Percentiles rank a stretch among this genome's conserved stretches.
Evolutionary conservation across 2,888 invertebrate species (phyloP).

Genomic region (Oligia latruncula): DNA sequence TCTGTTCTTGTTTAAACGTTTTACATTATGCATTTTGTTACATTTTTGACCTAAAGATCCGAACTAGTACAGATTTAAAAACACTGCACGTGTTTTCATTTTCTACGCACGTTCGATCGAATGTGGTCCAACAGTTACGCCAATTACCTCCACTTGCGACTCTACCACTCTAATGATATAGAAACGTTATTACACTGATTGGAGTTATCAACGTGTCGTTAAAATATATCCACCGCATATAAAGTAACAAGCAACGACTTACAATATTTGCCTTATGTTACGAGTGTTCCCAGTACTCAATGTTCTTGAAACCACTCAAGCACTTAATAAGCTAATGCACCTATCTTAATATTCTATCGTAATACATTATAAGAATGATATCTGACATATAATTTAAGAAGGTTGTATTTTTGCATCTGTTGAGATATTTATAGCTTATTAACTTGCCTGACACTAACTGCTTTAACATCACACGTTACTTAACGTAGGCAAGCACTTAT

Average conservation of each 20-base stretch:
- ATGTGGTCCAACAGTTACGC: slow-evolving; percentile 53
- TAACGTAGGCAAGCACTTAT: not conserved
- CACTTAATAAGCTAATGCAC: slow-evolving; percentile 7
- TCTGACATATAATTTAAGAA: slow-evolving; percentile 1
- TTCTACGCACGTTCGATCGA: slow-evolving; percentile 36
- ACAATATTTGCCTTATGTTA: slow-evolving; percentile 22
- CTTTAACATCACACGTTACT: not conserved
- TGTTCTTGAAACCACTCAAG: slow-evolving; percentile 30
- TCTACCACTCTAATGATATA: slow-evolving; percentile 20
- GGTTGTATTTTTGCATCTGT: not conserved
- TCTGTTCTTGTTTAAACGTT: not conserved
- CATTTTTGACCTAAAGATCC: not conserved
- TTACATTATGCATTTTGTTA: not conserved
- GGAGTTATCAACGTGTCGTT: slow-evolving; percentile 34
- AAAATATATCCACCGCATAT: slow-evolving; percentile 3
- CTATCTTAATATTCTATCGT: slow-evolving; percentile 21
- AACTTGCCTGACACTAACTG: not conserved
- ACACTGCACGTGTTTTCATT: slow-evolving; percentile 41
- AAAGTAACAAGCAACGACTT: slow-evolving; percentile 16
- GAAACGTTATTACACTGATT: slow-evolving; percentile 26
- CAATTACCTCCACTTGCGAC: slow-evolving; percentile 49
- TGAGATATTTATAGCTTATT: not conserved
- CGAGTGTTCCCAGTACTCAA: slow-evolving; percentile 12
- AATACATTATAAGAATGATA: not conserved
- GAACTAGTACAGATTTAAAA: slow-evolving; percentile 19